A percentile compares a stretch with the other conserved stretches of the same genome.
These are phyloP conservation scores for Smutsia gigantea DNA, from an alignment of 2,797 vertebrate genomes.

Conservation along the genomic window DNA sequence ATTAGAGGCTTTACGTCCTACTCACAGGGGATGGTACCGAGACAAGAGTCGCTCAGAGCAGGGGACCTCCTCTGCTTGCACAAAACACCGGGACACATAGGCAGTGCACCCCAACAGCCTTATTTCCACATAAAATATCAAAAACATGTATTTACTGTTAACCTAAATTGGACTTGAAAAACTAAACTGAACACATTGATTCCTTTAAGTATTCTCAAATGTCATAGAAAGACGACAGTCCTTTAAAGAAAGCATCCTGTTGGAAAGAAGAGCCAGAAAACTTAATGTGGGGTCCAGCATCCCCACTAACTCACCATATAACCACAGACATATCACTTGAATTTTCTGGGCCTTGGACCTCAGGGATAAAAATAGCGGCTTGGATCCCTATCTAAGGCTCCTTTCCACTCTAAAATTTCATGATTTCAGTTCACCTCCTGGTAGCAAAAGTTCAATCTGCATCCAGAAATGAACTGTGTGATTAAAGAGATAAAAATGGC, in stretches of 20 bases:
- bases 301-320: not conserved
- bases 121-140: not conserved
- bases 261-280: not conserved
- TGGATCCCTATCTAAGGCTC: not conserved
- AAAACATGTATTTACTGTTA: not conserved
- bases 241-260: not conserved
- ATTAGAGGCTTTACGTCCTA: not conserved
- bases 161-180: not conserved
- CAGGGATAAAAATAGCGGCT: not conserved
- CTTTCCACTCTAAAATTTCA: conserved; percentile 21
- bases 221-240: not conserved
- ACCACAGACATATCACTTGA: not conserved
- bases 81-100: not conserved
- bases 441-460: conserved; percentile 37
- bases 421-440: not conserved
- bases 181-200: not conserved
- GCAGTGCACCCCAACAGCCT: not conserved
- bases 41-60: not conserved
- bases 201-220: not conserved
- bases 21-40: not conserved
- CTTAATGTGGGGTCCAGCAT: not conserved
- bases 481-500: conserved; percentile 6
- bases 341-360: not conserved
- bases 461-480: not conserved
- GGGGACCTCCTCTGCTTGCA: not conserved